Percentiles rank a stretch among this genome's conserved stretches.
Conservation (phyloP, 2,113 vertebrate genomes). For the Sebastes fasciatus region DNA sequence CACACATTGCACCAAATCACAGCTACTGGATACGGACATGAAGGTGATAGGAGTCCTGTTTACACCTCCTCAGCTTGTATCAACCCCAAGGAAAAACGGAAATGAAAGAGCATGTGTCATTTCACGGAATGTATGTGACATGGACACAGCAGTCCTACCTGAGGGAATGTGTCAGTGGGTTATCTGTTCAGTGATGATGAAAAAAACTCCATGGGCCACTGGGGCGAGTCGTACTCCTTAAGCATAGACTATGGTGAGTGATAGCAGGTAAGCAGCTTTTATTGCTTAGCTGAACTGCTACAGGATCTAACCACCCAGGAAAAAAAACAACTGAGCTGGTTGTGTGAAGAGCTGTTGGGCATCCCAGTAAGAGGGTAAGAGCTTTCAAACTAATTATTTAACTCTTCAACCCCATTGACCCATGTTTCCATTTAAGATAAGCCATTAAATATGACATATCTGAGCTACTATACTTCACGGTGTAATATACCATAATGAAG, state of each 20-base stretch:
- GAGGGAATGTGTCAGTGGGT: not conserved
- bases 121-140: not conserved
- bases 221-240: not conserved
- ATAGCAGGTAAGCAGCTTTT: not conserved
- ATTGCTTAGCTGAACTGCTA: not conserved
- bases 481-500: too few relatives aligned
- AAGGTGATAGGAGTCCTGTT: not conserved
- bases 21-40: not conserved
- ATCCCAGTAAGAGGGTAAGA: not conserved
- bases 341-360: not conserved
- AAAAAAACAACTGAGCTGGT: not conserved
- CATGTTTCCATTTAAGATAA: not conserved
- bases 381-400: not conserved
- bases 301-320: not conserved
- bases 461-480: too few relatives aligned
- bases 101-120: not conserved
- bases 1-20: not conserved
- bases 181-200: not conserved
- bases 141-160: not conserved
- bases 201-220: not conserved
- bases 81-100: not conserved
- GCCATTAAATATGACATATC: not conserved
- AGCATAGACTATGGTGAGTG: not conserved
- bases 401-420: not conserved
- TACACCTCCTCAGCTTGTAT: not conserved